phyloP scores from a whole-genome alignment of 1,140 invertebrate species.

The Lineus longissimus region DNA sequence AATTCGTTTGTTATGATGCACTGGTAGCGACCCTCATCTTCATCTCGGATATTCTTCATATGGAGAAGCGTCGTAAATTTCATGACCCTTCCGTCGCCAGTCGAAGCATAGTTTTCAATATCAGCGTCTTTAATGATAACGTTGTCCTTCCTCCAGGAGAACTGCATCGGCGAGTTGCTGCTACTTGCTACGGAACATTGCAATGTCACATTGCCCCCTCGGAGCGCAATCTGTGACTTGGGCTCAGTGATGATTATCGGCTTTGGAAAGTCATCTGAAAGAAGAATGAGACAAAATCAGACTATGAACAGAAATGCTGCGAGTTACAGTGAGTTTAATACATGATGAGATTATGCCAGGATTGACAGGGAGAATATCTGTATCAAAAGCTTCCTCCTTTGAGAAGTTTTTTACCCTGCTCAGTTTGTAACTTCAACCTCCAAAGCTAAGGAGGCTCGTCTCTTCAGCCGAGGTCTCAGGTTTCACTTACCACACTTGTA shows the following conservation, averaged over 20 bases:
- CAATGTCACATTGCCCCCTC: constrained; percentile 76
- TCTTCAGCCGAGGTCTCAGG: too few species aligned
- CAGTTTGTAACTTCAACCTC: too few species aligned
- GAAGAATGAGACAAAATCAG: constrained; percentile 25
- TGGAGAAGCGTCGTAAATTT: constrained; percentile 65
- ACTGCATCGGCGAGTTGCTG: constrained; percentile 62
- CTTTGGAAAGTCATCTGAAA: constrained; percentile 72
- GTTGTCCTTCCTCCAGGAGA: constrained; percentile 88
- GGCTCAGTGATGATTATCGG: constrained; percentile 80
- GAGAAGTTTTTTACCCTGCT: too few species aligned
- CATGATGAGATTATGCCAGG: neutral
- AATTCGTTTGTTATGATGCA: constrained; percentile 86
- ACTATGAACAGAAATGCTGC: neutral
- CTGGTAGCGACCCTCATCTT: constrained; percentile 83
- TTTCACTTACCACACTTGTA: constrained; percentile 73
- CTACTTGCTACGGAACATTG: constrained; percentile 72
- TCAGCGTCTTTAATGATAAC: constrained; percentile 40
- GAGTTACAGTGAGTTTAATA: neutral
- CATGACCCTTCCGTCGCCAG: constrained; percentile 31
- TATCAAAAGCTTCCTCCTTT: neutral
- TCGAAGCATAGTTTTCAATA: constrained; percentile 33
- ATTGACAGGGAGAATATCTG: neutral
- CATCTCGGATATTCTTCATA: constrained; percentile 69
- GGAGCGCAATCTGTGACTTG: constrained; percentile 73
- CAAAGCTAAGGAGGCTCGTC: neutral